Percentiles rank a stretch among this genome's conserved stretches.
Evolutionary conservation across 2,797 vertebrate genomes (phyloP).

Genomic region (Siniperca scherzeri): DNA sequence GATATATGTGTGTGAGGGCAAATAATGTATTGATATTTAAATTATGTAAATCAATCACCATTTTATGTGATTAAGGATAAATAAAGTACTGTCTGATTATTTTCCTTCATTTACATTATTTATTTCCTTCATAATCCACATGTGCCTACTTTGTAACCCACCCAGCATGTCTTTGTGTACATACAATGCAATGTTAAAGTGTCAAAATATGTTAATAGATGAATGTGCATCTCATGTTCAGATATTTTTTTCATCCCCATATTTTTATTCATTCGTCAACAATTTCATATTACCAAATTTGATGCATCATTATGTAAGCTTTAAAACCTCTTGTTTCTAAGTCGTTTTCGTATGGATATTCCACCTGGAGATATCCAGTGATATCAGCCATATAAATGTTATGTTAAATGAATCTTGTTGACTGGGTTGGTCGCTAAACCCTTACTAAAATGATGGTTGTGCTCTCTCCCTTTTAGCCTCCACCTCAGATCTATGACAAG

Average conservation of each 20-base stretch:
- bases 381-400: background rate
- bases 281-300: background rate
- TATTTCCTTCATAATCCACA: slow-evolving; percentile 34
- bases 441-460: slow-evolving; percentile 27
- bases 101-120: slow-evolving; percentile 18
- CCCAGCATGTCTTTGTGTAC: slow-evolving; percentile 35
- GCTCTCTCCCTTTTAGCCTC: slow-evolving; percentile 87
- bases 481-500: slow-evolving; percentile 98
- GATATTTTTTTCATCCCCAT: slow-evolving; percentile 18
- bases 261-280: slow-evolving; percentile 1
- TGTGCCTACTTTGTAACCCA: slow-evolving; percentile 10
- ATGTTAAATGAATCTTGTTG: background rate
- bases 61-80: slow-evolving; percentile 3
- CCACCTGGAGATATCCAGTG: background rate
- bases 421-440: background rate
- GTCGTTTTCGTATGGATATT: background rate
- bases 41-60: background rate
- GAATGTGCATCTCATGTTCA: slow-evolving; percentile 6
- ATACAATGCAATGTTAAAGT: slow-evolving; percentile 9
- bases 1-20: background rate
- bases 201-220: background rate
- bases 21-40: background rate
- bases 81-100: slow-evolving; percentile 14
- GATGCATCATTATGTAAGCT: background rate
- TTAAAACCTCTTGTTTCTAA: background rate